A percentile compares a stretch with the other conserved stretches of the same genome.
These are phyloP conservation scores for Camarhynchus parvulus DNA, from an alignment of 2,113 vertebrate genomes.

Conservation along the genomic window DNA sequence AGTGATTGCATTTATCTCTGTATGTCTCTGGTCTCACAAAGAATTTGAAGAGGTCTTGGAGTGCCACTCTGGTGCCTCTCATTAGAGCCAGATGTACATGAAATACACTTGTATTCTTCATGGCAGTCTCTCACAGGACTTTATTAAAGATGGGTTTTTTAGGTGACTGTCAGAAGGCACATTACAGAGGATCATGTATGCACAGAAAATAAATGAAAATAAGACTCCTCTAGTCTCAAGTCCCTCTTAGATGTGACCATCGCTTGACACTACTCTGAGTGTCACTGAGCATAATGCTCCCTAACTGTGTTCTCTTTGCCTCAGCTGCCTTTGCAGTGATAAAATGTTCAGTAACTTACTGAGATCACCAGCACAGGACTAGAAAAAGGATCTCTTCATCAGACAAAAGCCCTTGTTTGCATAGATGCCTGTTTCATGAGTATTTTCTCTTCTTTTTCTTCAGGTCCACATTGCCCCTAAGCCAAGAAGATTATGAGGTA, in stretches of 20 bases:
- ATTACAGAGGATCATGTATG: not conserved
- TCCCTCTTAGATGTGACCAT: not conserved
- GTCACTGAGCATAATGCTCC: not conserved
- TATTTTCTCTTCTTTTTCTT: conserved; percentile 40
- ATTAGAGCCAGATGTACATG: not conserved
- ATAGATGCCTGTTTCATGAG: not conserved
- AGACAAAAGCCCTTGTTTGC: not conserved
- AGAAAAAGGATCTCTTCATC: not conserved
- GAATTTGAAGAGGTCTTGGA: not conserved
- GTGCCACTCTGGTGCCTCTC: not conserved
- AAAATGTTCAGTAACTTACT: not conserved
- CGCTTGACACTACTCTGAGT: not conserved
- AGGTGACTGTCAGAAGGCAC: not conserved
- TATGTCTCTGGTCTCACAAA: not conserved
- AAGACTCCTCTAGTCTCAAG: not conserved
- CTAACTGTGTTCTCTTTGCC: not conserved
- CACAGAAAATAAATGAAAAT: not conserved
- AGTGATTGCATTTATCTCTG: not conserved
- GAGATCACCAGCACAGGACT: not conserved
- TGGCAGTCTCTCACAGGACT: not conserved
- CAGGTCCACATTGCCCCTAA: conserved; percentile 89
- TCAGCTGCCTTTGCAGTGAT: not conserved
- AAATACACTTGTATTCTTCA: not conserved
- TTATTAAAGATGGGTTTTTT: not conserved
- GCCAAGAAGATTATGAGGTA: conserved; percentile 90